phyloP scores from a whole-genome alignment of 1,140 invertebrate species.

The Pseudomyrmex pallidus region DNA sequence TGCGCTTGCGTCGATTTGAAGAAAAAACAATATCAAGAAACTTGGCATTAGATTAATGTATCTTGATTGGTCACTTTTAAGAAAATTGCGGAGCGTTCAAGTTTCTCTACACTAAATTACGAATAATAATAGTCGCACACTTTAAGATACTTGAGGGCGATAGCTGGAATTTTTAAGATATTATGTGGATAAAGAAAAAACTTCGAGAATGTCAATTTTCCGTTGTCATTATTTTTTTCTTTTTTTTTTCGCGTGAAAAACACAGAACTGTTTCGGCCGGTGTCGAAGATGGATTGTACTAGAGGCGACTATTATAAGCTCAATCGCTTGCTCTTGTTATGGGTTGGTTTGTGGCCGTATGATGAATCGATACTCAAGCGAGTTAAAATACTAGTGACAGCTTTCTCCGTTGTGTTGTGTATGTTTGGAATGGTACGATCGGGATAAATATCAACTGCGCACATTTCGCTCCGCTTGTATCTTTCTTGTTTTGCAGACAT shows the following conservation, averaged over 20 bases:
- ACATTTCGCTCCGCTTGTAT: neutral
- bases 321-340: neutral
- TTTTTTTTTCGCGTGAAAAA: neutral
- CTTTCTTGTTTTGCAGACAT: neutral
- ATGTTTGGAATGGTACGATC: neutral
- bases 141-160: too few species aligned
- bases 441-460: neutral
- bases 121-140: too few species aligned
- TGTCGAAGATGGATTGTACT: constrained; percentile 5
- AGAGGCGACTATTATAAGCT: neutral
- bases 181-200: too few species aligned
- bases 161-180: too few species aligned
- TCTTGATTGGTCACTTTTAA: neutral
- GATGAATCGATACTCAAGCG: constrained; percentile 12
- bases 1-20: neutral
- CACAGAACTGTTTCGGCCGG: neutral
- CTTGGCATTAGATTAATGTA: too few species aligned
- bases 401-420: neutral
- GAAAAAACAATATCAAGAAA: neutral
- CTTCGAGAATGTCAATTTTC: too few species aligned
- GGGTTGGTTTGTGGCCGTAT: constrained; percentile 3
- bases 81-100: neutral
- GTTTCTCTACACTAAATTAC: too few species aligned
- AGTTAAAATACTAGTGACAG: neutral
- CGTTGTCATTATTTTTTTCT: neutral